A percentile compares a stretch with the other conserved stretches of the same genome.
Conservation (phyloP, 2,113 vertebrate genomes). For the Tringa solitaria region DNA sequence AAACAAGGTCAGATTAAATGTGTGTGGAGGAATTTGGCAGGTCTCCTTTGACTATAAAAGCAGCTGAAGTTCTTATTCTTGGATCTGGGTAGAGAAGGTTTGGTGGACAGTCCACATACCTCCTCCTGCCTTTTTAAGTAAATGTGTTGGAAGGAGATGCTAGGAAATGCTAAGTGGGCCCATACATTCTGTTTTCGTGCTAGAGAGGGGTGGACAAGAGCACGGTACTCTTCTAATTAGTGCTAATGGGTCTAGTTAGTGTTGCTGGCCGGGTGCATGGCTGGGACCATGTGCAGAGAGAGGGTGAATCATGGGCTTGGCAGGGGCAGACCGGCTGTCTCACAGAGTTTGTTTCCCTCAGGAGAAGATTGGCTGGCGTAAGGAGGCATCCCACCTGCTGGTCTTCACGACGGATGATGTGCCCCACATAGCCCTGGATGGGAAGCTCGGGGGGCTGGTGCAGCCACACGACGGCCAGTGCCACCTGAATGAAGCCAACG, state of each 20-base stretch:
- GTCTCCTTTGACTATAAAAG: slow-evolving; percentile 33
- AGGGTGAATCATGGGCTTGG: not conserved
- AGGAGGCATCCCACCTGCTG: slow-evolving; percentile 92
- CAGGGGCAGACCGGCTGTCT: not conserved
- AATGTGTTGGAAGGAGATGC: not conserved
- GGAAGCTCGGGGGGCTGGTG: slow-evolving; percentile 91
- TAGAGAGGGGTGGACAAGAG: not conserved
- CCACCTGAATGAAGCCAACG: slow-evolving; percentile 86
- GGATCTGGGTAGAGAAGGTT: slow-evolving; percentile 5
- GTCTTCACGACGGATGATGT: slow-evolving; percentile 94
- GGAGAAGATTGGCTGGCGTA: slow-evolving; percentile 95
- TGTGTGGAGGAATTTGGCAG: slow-evolving; percentile 51
- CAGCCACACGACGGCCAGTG: slow-evolving; percentile 92
- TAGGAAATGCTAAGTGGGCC: not conserved
- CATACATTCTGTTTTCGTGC: not conserved
- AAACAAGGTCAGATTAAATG: slow-evolving; percentile 49
- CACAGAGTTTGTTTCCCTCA: slow-evolving; percentile 49
- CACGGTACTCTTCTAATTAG: not conserved
- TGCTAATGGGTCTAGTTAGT: not conserved
- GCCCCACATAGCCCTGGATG: slow-evolving; percentile 94
- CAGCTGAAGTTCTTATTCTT: slow-evolving; percentile 45
- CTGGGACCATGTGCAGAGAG: not conserved
- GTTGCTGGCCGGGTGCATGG: not conserved
- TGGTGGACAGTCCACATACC: slow-evolving; percentile 12
- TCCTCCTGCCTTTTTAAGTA: not conserved